phyloP scores from a whole-genome alignment of 53 echinoderm and acorn worm species.

The Holothuria scabra region DNA sequence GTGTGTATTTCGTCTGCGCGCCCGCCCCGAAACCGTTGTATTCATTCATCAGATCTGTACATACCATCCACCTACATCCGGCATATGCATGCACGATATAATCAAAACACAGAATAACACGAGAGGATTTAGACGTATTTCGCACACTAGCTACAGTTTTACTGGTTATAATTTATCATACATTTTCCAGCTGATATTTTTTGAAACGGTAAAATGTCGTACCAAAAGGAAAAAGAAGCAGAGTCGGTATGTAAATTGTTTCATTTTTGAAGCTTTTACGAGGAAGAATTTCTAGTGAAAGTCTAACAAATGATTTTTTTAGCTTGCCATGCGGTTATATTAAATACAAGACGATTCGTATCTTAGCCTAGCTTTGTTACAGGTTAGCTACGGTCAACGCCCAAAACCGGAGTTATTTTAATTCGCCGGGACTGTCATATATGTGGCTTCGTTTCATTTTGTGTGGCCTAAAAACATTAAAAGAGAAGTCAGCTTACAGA shows the following conservation, averaged over 20 bases:
- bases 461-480: too few relatives aligned
- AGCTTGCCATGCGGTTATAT: constrained; percentile 3
- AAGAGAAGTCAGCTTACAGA: too few relatives aligned
- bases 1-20: too few relatives aligned
- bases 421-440: too few relatives aligned
- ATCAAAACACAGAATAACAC: not conserved
- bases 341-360: not conserved
- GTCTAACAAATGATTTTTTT: not conserved
- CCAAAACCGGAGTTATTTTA: not conserved
- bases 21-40: too few relatives aligned
- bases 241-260: constrained; percentile 23
- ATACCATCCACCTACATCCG: too few relatives aligned
- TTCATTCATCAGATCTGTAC: too few relatives aligned
- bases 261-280: not conserved
- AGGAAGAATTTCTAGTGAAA: not conserved
- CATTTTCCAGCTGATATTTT: not conserved
- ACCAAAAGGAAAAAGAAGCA: constrained; percentile 33
- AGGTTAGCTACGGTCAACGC: constrained; percentile 18
- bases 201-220: not conserved
- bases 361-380: not conserved
- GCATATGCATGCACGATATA: too few relatives aligned
- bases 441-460: too few relatives aligned
- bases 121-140: not conserved
- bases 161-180: not conserved
- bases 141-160: not conserved